These are phyloP conservation scores for Actinostola sp. DNA, from an alignment of 92 coral and sea anemone genomes.

Conservation along the genomic window DNA sequence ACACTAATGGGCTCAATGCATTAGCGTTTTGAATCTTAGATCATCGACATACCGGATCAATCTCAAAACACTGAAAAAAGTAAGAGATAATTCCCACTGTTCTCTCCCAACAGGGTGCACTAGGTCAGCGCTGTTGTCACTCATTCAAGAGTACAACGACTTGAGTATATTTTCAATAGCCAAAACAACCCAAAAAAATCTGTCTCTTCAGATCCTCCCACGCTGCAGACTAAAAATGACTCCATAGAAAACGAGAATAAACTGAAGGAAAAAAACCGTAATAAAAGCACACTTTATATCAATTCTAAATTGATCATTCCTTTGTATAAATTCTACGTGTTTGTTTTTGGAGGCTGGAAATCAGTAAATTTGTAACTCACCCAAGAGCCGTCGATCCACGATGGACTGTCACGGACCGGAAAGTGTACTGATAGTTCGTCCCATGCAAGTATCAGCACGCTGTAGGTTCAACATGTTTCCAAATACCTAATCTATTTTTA, in stretches of 20 bases:
- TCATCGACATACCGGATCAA: constrained; percentile 18
- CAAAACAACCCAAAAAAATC: not conserved
- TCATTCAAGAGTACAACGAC: not conserved
- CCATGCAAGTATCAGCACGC: not conserved
- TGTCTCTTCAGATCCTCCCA: not conserved
- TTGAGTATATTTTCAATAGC: constrained; percentile 8
- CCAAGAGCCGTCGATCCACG: too few species aligned
- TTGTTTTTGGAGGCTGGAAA: too few species aligned
- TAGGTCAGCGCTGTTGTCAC: constrained; percentile 11
- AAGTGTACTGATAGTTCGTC: too few species aligned
- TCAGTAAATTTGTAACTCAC: too few species aligned
- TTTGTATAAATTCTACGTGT: too few species aligned
- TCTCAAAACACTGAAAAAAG: constrained; percentile 2
- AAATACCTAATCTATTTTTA: constrained; percentile 17
- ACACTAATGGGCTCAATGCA: constrained; percentile 22
- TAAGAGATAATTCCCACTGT: constrained; percentile 4
- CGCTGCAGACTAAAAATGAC: not conserved
- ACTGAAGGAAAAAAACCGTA: too few species aligned
- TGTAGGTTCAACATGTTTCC: constrained; percentile 7
- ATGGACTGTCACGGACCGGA: too few species aligned
- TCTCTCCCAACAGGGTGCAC: not conserved
- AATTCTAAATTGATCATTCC: too few species aligned
- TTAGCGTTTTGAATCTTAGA: constrained; percentile 13
- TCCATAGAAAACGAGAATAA: too few species aligned
- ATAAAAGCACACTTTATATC: too few species aligned